These are phyloP conservation scores for Drepana falcataria DNA, from an alignment of 2,888 invertebrate species.

Conservation along the genomic window DNA sequence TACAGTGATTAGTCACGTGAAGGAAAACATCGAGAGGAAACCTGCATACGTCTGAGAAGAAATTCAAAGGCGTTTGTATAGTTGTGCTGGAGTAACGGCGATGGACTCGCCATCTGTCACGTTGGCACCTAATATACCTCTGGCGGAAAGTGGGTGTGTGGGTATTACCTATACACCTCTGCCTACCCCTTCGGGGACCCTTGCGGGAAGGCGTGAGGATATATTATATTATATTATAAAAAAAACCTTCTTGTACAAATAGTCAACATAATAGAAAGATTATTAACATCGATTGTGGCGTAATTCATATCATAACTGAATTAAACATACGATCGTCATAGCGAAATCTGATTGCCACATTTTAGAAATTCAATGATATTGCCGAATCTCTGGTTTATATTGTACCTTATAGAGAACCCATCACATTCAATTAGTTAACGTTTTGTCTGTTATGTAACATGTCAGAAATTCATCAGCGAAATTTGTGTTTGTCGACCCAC, in stretches of 20 bases:
- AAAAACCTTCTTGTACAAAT: neutral
- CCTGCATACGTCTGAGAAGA: no score
- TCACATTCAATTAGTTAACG: neutral
- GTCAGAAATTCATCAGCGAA: constrained; percentile 2
- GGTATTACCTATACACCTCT: no score
- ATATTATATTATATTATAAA: no score
- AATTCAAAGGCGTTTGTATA: no score
- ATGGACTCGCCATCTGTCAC: no score
- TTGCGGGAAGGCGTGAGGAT: no score
- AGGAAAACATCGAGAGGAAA: no score
- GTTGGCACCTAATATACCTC: no score
- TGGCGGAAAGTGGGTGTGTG: no score
- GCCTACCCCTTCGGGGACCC: no score
- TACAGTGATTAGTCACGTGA: no score
- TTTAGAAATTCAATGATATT: neutral
- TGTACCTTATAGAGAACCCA: neutral
- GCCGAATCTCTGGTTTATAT: neutral
- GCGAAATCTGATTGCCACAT: neutral
- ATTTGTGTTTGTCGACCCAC: neutral
- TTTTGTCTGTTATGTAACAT: neutral
- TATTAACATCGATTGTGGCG: neutral
- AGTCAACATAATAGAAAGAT: neutral
- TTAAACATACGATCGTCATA: neutral
- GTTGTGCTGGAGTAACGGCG: no score
- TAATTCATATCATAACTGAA: neutral